phyloP scores from a whole-genome alignment of 2,888 invertebrate genomes.

The Drosophila longiperda region DNA sequence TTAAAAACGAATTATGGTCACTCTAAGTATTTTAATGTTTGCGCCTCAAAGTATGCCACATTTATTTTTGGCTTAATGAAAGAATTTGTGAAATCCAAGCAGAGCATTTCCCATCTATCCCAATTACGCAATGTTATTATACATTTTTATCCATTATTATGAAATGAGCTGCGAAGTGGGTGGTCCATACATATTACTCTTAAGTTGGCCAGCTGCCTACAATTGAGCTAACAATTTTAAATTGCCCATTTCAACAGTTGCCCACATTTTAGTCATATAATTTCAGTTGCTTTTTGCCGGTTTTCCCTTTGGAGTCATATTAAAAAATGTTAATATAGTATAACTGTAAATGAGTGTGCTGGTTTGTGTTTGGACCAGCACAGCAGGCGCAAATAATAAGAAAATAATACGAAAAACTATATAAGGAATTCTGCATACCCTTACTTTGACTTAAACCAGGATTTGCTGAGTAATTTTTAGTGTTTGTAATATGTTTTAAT shows the following conservation, averaged over 20 bases:
- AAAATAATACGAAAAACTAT: not conserved
- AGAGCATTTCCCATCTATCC: not conserved
- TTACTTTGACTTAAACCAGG: not conserved
- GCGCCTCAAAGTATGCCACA: conserved; percentile 39
- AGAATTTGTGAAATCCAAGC: not conserved
- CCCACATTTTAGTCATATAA: conserved; percentile 8
- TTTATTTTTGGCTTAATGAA: conserved; percentile 5
- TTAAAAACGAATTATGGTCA: conserved; percentile 30
- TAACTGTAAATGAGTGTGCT: conserved; percentile 6
- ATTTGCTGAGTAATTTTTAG: too few species aligned
- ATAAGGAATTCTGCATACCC: conserved; percentile 14
- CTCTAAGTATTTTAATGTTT: conserved; percentile 13
- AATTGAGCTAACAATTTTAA: conserved; percentile 24
- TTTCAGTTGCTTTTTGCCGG: conserved; percentile 15
- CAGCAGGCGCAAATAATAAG: conserved; percentile 17
- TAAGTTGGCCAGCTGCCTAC: conserved; percentile 10
- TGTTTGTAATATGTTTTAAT: not conserved
- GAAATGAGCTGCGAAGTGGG: conserved; percentile 12
- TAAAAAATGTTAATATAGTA: conserved; percentile 42
- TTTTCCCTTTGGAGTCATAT: conserved; percentile 29
- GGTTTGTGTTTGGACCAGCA: conserved; percentile 12
- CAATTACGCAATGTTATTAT: conserved; percentile 12
- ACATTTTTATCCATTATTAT: conserved; percentile 18
- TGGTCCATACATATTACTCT: conserved; percentile 11
- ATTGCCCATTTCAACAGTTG: conserved; percentile 13